Evolutionary conservation across 2,888 invertebrate genomes (phyloP).

Genomic region (Eristalinus aeneus): DNA sequence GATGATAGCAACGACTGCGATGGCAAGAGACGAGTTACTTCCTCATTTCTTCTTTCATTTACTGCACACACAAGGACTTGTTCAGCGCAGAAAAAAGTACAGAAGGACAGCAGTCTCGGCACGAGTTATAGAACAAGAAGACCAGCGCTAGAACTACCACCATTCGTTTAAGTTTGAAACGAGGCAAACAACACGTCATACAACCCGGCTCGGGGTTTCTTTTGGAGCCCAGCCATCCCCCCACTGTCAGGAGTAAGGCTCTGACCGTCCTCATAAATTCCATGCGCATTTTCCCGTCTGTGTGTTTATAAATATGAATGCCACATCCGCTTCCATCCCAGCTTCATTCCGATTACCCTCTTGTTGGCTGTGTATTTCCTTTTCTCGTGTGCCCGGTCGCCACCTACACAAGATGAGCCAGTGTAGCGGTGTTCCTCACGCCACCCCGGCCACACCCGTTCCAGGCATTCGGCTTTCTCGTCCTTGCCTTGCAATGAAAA

Average conservation of each 20-base stretch:
- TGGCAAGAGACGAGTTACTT: slow-evolving; percentile 47
- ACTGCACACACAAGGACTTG: background rate
- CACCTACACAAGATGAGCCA: background rate
- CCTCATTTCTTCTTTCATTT: slow-evolving; percentile 15
- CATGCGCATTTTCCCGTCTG: slow-evolving; percentile 46
- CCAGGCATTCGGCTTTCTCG: background rate
- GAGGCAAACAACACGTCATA: slow-evolving; percentile 53
- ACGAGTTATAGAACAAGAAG: background rate
- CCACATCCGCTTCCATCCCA: slow-evolving; percentile 40
- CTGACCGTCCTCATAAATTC: slow-evolving; percentile 40
- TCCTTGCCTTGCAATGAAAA: slow-evolving; percentile 10
- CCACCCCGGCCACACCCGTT: background rate
- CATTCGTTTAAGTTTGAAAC: slow-evolving; percentile 4
- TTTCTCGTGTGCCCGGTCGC: background rate
- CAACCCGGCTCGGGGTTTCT: slow-evolving; percentile 8
- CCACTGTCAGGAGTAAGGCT: background rate
- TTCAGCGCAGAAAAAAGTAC: background rate
- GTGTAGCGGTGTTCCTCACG: background rate
- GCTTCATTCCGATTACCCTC: background rate
- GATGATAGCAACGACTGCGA: background rate
- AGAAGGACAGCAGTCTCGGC: background rate
- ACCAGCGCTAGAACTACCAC: slow-evolving; percentile 1
- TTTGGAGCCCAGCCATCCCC: background rate
- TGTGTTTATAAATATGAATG: slow-evolving; percentile 54
- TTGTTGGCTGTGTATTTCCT: background rate